These are phyloP conservation scores for Eutrigla gurnardus DNA, from an alignment of 2,797 vertebrate species.

Conservation along the genomic window DNA sequence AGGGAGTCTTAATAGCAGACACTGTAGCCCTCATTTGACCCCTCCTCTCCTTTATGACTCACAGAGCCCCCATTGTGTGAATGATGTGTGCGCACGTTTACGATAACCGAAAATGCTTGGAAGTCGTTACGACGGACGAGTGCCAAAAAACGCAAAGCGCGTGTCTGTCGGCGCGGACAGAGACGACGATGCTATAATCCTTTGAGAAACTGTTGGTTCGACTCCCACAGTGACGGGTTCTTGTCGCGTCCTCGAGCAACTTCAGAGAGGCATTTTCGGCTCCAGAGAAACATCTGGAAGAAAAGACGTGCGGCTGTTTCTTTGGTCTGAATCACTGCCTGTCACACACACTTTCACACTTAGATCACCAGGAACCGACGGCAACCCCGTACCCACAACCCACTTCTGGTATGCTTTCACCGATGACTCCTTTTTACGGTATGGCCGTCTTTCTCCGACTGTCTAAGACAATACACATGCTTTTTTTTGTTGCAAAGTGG, in stretches of 20 bases:
- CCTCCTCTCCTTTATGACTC: slow-evolving; percentile 32
- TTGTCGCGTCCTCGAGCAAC: slow-evolving; percentile 49
- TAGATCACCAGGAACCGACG: slow-evolving; percentile 4
- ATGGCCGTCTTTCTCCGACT: background rate
- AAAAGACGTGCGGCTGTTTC: slow-evolving; percentile 27
- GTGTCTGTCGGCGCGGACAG: slow-evolving; percentile 16
- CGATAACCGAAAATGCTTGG: slow-evolving; percentile 33
- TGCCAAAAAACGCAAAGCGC: slow-evolving; percentile 27
- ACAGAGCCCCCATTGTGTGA: slow-evolving; percentile 53
- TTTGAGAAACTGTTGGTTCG: slow-evolving; percentile 28
- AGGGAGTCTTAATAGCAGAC: slow-evolving; percentile 28
- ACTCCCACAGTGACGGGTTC: slow-evolving; percentile 31
- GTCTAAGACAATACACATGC: background rate
- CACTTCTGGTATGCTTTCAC: slow-evolving; percentile 15
- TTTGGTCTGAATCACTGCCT: slow-evolving; percentile 44
- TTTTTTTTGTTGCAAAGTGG: background rate
- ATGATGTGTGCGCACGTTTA: slow-evolving; percentile 40
- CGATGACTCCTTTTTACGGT: background rate
- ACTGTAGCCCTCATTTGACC: slow-evolving; percentile 44
- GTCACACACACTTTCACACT: slow-evolving; percentile 25
- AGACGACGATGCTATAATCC: slow-evolving; percentile 10
- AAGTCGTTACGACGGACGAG: slow-evolving; percentile 46
- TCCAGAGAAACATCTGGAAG: slow-evolving; percentile 59
- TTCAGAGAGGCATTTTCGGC: slow-evolving; percentile 29
- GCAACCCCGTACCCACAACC: slow-evolving; percentile 8